Conservation (phyloP, 1,140 invertebrate genomes). For the Caenorhabditis briggsae region DNA sequence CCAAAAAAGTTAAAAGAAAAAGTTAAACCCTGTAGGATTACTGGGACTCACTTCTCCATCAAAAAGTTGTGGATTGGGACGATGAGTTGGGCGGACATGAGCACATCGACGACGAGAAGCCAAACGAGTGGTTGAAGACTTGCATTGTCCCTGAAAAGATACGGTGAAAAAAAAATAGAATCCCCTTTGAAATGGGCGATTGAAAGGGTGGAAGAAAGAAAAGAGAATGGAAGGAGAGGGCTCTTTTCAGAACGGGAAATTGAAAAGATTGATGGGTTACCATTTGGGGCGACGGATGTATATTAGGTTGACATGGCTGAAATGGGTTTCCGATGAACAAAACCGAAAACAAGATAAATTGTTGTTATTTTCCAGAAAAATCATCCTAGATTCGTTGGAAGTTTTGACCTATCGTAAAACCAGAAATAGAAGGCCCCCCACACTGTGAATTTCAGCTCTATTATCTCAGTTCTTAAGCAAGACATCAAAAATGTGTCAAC, state of each 20-base stretch:
- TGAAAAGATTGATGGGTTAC: slow-evolving; percentile 50
- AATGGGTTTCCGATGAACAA: slow-evolving; percentile 8
- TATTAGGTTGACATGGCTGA: slow-evolving; percentile 27
- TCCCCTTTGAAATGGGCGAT: not conserved
- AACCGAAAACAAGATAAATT: slow-evolving; percentile 28
- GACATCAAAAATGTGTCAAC: too few species aligned
- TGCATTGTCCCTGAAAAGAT: slow-evolving; percentile 58
- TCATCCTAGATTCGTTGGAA: not conserved
- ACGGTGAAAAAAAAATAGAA: slow-evolving; percentile 20
- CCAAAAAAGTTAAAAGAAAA: not conserved
- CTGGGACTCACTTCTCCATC: slow-evolving; percentile 57
- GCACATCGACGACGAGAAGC: slow-evolving; percentile 61
- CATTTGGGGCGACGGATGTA: slow-evolving; percentile 33
- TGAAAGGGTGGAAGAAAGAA: too few species aligned
- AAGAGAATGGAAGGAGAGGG: too few species aligned
- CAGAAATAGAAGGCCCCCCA: too few species aligned
- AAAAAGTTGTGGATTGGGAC: slow-evolving; percentile 60
- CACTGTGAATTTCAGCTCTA: too few species aligned
- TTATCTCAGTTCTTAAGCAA: too few species aligned
- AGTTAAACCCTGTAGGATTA: slow-evolving; percentile 34
- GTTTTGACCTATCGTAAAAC: too few species aligned
- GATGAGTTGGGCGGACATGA: slow-evolving; percentile 57
- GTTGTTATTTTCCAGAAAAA: not conserved
- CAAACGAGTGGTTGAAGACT: slow-evolving; percentile 60
- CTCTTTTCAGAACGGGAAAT: slow-evolving; percentile 31